phyloP scores from a whole-genome alignment of 2,888 invertebrate species.

The Leptinotarsa peninsularis region DNA sequence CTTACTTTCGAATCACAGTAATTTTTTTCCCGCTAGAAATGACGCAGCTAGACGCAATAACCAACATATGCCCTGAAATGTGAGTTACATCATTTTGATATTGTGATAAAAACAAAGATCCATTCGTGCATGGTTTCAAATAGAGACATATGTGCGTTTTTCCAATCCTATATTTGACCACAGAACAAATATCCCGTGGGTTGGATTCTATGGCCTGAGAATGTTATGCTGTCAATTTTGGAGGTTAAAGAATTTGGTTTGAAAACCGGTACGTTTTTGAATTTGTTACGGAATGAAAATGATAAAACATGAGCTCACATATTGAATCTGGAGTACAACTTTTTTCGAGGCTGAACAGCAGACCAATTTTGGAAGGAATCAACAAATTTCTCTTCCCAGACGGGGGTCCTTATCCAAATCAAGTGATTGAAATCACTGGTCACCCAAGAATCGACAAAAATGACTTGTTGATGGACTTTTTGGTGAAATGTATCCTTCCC shows the following conservation, averaged over 20 bases:
- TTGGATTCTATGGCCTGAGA: too few relatives aligned
- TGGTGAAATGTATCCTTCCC: constrained; percentile 54
- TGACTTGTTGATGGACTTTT: constrained; percentile 54
- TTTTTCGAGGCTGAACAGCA: constrained; percentile 52
- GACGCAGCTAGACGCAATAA: too few relatives aligned
- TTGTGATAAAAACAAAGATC: too few relatives aligned
- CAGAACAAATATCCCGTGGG: too few relatives aligned
- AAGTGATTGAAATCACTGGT: constrained; percentile 54
- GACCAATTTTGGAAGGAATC: constrained; percentile 47
- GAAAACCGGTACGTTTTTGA: background rate
- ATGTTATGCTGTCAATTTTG: background rate
- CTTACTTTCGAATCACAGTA: too few relatives aligned
- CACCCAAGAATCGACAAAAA: constrained; percentile 46
- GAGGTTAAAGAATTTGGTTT: background rate
- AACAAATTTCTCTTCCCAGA: constrained; percentile 51
- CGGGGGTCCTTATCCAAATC: constrained; percentile 50
- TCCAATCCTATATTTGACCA: too few relatives aligned
- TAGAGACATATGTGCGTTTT: too few relatives aligned
- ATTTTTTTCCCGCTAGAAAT: too few relatives aligned
- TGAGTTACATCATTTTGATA: too few relatives aligned
- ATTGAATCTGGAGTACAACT: constrained; percentile 58
- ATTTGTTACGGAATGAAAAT: too few relatives aligned
- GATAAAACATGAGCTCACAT: background rate
- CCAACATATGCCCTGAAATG: too few relatives aligned
- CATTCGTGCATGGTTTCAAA: too few relatives aligned